phyloP scores from a whole-genome alignment of 2,113 vertebrate species.

The Cynocephalus volans region DNA sequence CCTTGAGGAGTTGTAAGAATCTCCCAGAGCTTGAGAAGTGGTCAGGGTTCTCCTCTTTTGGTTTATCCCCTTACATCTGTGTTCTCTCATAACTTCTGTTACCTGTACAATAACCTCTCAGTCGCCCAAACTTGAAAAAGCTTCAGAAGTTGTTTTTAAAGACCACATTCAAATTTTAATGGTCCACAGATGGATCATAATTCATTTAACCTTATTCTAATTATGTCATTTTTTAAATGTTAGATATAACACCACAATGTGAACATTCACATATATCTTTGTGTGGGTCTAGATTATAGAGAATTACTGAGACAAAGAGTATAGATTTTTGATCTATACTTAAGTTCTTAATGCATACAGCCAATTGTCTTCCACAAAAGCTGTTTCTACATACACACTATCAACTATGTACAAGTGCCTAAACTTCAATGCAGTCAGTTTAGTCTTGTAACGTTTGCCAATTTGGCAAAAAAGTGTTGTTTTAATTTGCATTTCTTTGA shows the following conservation, averaged over 20 bases:
- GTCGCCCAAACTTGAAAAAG: background rate
- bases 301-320: background rate
- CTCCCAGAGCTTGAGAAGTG: background rate
- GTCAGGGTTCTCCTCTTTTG: background rate
- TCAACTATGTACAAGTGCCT: background rate
- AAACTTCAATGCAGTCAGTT: background rate
- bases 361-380: background rate
- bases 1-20: background rate
- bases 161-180: background rate
- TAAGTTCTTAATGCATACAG: background rate
- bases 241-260: background rate
- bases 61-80: background rate
- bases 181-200: background rate
- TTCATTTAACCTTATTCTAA: constrained; percentile 14
- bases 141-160: constrained; percentile 34
- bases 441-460: constrained; percentile 11
- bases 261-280: constrained; percentile 5
- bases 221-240: background rate
- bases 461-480: background rate
- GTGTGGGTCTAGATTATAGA: background rate
- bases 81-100: background rate
- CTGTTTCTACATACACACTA: background rate
- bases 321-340: background rate
- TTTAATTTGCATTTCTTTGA: background rate
- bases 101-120: background rate